These are phyloP conservation scores for Sarcophaga carnaria DNA, from an alignment of 2,888 invertebrate species.

Conservation along the genomic window DNA sequence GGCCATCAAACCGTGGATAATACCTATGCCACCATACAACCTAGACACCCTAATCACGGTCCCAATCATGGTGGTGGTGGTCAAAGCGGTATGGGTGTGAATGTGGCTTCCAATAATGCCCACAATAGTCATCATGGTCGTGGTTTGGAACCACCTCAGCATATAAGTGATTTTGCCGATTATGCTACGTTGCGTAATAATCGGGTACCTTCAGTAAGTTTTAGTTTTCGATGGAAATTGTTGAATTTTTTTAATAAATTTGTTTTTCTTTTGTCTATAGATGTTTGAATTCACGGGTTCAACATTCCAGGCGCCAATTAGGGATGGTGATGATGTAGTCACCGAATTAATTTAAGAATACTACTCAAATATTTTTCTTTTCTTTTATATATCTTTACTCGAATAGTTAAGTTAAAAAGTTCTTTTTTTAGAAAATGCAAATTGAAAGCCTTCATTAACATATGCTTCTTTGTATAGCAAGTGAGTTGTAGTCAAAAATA, in stretches of 20 bases:
- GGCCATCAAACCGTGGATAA: slow-evolving; percentile 81
- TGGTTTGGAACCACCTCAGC: slow-evolving; percentile 73
- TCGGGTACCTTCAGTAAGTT: slow-evolving; percentile 80
- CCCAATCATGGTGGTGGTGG: slow-evolving; percentile 71
- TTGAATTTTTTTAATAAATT: not conserved
- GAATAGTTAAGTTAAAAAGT: slow-evolving; percentile 13
- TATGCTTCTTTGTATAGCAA: too few species aligned
- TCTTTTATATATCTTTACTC: not conserved
- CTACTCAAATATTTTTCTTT: slow-evolving; percentile 16
- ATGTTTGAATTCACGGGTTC: slow-evolving; percentile 84
- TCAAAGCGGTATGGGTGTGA: slow-evolving; percentile 59
- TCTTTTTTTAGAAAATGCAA: too few species aligned
- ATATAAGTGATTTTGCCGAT: slow-evolving; percentile 80
- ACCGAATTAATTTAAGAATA: slow-evolving; percentile 80
- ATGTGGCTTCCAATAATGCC: slow-evolving; percentile 72
- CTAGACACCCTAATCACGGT: slow-evolving; percentile 78
- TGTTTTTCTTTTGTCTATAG: slow-evolving; percentile 69
- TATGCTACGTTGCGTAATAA: slow-evolving; percentile 82
- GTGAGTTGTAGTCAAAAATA: too few species aligned
- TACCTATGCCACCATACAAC: slow-evolving; percentile 82
- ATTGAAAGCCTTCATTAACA: too few species aligned
- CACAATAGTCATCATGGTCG: slow-evolving; percentile 71
- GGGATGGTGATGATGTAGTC: slow-evolving; percentile 81
- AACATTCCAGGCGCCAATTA: slow-evolving; percentile 87
- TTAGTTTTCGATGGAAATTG: not conserved